A percentile compares a stretch with the other conserved stretches of the same genome.
Evolutionary conservation across 2,888 invertebrate genomes (phyloP).

Genomic region (Pterostichus madidus): DNA sequence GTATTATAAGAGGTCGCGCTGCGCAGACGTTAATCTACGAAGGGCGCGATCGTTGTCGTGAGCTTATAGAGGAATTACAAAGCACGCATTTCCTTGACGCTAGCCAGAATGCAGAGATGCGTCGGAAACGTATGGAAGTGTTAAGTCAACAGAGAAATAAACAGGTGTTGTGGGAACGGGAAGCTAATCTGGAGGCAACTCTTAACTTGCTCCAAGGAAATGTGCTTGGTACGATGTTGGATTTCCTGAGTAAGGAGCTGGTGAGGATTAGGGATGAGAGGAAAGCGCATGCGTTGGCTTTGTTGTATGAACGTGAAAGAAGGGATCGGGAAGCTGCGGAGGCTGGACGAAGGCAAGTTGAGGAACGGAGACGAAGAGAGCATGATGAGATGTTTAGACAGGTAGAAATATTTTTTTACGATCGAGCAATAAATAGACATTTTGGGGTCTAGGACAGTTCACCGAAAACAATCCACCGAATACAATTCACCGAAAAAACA

Average conservation of each 20-base stretch:
- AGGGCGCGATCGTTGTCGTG: conserved; percentile 84
- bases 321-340: conserved; percentile 89
- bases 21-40: conserved; percentile 87
- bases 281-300: conserved; percentile 87
- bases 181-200: conserved; percentile 79
- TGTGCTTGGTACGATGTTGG: conserved; percentile 85
- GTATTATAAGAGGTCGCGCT: conserved; percentile 85
- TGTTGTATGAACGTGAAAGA: conserved; percentile 88
- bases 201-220: conserved; percentile 86
- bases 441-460: no score
- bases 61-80: conserved; percentile 86
- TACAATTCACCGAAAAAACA: no score
- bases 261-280: conserved; percentile 87
- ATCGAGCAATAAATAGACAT: no score
- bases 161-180: conserved; percentile 6
- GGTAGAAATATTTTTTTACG: no score
- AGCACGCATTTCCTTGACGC: conserved; percentile 83
- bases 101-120: conserved; percentile 77
- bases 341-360: conserved; percentile 87
- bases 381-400: conserved; percentile 91
- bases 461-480: no score
- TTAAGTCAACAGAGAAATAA: conserved; percentile 6
- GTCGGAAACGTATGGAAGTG: conserved; percentile 71
- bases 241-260: conserved; percentile 89
- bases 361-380: conserved; percentile 85